Conservation (phyloP, 2,888 invertebrate species). For the Lissocephala sabroskyi region DNA sequence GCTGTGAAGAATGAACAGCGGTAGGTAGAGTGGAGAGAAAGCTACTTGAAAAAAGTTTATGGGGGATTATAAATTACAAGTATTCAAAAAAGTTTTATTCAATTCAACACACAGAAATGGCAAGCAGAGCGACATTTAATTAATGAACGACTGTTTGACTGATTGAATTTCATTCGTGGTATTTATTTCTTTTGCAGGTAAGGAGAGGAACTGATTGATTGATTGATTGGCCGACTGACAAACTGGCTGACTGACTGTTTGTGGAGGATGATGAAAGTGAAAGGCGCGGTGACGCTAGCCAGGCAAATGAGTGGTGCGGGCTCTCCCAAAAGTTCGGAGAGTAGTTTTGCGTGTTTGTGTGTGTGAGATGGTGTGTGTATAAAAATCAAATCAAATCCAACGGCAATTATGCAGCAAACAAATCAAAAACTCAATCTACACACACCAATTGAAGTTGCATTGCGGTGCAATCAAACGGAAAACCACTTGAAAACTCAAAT, state of each 20-base stretch:
- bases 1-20: constrained; percentile 26
- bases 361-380: constrained; percentile 9
- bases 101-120: constrained; percentile 31
- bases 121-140: constrained; percentile 48
- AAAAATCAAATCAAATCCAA: constrained; percentile 15
- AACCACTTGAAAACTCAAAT: constrained; percentile 18
- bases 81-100: constrained; percentile 37
- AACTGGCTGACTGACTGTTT: constrained; percentile 37
- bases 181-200: constrained; percentile 8
- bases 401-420: constrained; percentile 33
- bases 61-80: constrained; percentile 11
- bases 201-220: constrained; percentile 33
- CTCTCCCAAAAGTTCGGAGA: neutral
- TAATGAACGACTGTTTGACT: constrained; percentile 59
- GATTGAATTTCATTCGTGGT: constrained; percentile 33
- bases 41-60: constrained; percentile 33
- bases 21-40: constrained; percentile 22
- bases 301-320: neutral
- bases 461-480: constrained; percentile 24
- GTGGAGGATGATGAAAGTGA: constrained; percentile 20
- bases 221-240: constrained; percentile 41
- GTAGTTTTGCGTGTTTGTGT: constrained; percentile 2
- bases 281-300: neutral
- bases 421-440: constrained; percentile 51
- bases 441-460: constrained; percentile 50